Evolutionary conservation across 2,888 invertebrate species (phyloP).

Genomic region (Polymixis flavicincta): DNA sequence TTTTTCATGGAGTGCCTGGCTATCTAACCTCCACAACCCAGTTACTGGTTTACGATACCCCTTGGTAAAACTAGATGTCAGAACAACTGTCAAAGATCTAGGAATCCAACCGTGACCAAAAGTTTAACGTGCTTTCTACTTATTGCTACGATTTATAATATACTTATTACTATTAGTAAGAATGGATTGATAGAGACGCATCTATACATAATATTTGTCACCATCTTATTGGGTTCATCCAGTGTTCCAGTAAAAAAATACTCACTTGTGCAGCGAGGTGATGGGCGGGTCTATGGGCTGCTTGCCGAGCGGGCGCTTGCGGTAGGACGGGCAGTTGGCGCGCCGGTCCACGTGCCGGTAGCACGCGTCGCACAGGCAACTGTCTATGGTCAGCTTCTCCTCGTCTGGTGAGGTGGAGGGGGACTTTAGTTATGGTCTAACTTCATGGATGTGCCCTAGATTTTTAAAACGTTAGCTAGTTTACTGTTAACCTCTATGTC

Average conservation of each 20-base stretch:
- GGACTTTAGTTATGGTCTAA: slow-evolving; percentile 16
- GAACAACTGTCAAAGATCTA: too few relatives aligned
- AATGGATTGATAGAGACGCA: too few relatives aligned
- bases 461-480: neutral
- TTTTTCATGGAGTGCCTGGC: too few relatives aligned
- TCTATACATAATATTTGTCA: too few relatives aligned
- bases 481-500: neutral
- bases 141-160: too few relatives aligned
- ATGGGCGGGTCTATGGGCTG: slow-evolving; percentile 65
- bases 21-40: too few relatives aligned
- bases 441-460: neutral
- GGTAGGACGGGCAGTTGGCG: slow-evolving; percentile 93
- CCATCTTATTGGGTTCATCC: too few relatives aligned
- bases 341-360: slow-evolving; percentile 96
- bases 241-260: slow-evolving; percentile 16
- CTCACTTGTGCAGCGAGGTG: slow-evolving; percentile 65
- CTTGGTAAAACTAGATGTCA: too few relatives aligned
- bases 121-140: too few relatives aligned
- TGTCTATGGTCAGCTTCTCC: slow-evolving; percentile 95
- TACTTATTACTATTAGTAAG: too few relatives aligned
- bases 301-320: slow-evolving; percentile 88
- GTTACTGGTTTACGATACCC: too few relatives aligned
- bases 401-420: slow-evolving; percentile 89
- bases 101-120: too few relatives aligned
- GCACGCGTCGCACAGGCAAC: slow-evolving; percentile 96